These are phyloP conservation scores for Ivindomyrus marchei DNA, from an alignment of 2,113 vertebrate genomes.

Conservation along the genomic window DNA sequence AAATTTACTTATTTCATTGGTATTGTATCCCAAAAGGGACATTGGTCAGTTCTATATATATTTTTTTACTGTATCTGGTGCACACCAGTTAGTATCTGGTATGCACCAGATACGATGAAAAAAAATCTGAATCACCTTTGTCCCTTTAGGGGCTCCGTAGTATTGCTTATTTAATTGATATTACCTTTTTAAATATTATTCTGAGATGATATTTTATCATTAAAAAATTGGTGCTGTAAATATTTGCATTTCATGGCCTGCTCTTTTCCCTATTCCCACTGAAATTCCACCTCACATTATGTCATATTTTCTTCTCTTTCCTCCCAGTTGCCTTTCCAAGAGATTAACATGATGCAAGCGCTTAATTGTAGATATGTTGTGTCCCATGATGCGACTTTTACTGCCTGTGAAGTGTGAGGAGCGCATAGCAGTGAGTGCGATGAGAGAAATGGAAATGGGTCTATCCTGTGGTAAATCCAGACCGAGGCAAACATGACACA, in stretches of 20 bases:
- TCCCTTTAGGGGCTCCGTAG: too few relatives aligned
- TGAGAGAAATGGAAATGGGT: background rate
- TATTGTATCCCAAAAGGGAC: background rate
- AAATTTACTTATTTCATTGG: background rate
- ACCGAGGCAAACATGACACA: background rate
- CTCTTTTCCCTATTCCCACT: background rate
- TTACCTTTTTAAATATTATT: background rate
- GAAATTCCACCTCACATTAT: background rate
- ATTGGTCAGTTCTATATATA: too few relatives aligned
- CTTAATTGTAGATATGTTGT: background rate
- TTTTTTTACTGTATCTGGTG: too few relatives aligned
- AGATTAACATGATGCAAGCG: background rate
- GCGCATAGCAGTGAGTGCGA: background rate
- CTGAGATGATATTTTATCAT: background rate
- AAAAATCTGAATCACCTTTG: too few relatives aligned
- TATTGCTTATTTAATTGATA: background rate
- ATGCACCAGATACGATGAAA: too few relatives aligned
- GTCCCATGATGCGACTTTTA: background rate
- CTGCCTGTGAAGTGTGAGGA: background rate
- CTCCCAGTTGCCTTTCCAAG: background rate
- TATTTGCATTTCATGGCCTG: background rate
- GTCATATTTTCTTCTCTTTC: background rate
- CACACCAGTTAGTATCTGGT: too few relatives aligned
- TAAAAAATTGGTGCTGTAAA: background rate
- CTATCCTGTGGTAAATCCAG: background rate